Evolutionary conservation across 2,113 vertebrate genomes (phyloP).

Genomic region (Cairina moschata): DNA sequence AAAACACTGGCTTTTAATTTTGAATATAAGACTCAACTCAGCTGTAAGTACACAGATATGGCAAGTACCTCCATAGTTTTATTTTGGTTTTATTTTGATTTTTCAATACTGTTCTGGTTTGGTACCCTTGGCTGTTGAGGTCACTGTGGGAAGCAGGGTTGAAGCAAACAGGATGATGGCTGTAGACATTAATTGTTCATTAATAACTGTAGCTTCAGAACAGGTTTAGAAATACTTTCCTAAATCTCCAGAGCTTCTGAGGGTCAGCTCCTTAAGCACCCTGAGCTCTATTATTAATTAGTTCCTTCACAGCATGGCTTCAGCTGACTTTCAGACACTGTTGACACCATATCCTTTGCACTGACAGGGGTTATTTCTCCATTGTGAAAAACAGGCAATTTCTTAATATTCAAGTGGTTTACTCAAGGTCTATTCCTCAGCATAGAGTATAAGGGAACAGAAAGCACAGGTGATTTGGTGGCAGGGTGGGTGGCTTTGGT

Average conservation of each 20-base stretch:
- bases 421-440: neutral
- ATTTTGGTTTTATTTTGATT: neutral
- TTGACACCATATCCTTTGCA: neutral
- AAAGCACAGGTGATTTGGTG: neutral
- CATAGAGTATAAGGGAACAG: neutral
- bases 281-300: neutral
- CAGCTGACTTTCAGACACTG: neutral
- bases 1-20: neutral
- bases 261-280: neutral
- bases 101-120: neutral
- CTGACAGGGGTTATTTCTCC: neutral
- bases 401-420: neutral
- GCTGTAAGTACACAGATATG: neutral
- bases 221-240: neutral
- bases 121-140: neutral
- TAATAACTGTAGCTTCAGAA: neutral
- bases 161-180: neutral
- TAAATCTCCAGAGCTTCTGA: neutral
- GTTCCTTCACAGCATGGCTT: neutral
- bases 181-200: neutral
- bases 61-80: neutral
- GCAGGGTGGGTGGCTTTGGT: neutral
- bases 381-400: neutral
- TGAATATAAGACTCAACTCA: neutral
- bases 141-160: neutral